phyloP scores from a whole-genome alignment of 2,888 invertebrate species.

The Eustalomyia histrio region DNA sequence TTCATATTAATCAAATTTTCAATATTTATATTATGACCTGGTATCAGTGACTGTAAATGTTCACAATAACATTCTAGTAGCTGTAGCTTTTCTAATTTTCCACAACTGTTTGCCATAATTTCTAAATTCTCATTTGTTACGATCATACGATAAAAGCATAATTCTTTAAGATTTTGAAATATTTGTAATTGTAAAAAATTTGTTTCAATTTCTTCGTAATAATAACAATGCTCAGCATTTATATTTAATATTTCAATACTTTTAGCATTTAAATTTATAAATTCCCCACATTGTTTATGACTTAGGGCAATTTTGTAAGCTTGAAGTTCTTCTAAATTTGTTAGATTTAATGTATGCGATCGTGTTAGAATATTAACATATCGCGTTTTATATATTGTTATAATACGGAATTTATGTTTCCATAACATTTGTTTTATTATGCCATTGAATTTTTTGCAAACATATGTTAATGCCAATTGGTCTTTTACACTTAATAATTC shows the following conservation, averaged over 20 bases:
- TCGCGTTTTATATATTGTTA: constrained; percentile 29
- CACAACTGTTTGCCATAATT: not conserved
- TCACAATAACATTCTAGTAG: constrained; percentile 42
- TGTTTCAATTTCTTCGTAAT: not conserved
- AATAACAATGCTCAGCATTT: not conserved
- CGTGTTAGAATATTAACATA: constrained; percentile 33
- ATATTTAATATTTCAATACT: constrained; percentile 19
- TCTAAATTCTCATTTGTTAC: constrained; percentile 31
- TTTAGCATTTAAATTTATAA: not conserved
- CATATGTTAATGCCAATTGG: not conserved
- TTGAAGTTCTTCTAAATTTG: constrained; percentile 8
- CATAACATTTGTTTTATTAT: not conserved
- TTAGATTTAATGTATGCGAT: not conserved
- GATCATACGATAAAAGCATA: constrained; percentile 6
- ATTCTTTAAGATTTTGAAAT: constrained; percentile 17
- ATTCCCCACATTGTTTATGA: constrained; percentile 14
- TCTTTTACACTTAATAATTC: not conserved
- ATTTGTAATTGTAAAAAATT: constrained; percentile 1
- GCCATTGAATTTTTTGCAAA: not conserved
- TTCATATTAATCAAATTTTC: constrained; percentile 7
- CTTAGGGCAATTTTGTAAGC: constrained; percentile 24
- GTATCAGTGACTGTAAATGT: not conserved
- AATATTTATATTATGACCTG: constrained; percentile 32
- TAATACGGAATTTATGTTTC: not conserved
- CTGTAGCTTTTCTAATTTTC: constrained; percentile 12